phyloP scores from a whole-genome alignment of 30 jellyfish, hydroid and myxozoan genomes.

The Aurelia aurita region DNA sequence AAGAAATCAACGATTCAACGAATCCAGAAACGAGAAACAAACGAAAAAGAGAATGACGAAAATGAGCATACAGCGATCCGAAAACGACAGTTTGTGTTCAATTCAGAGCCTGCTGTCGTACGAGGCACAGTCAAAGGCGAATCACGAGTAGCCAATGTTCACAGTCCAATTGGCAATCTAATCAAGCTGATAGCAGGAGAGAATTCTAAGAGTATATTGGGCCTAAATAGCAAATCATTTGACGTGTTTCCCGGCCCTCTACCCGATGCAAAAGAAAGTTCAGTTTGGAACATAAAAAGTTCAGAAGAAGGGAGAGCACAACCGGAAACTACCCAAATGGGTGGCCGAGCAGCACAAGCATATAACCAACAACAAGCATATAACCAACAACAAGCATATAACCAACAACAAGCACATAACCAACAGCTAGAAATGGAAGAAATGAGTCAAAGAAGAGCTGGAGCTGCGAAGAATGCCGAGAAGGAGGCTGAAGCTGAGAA shows the following conservation, averaged over 20 bases:
- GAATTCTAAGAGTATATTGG: conserved; percentile 85
- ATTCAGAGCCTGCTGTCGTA: conserved; percentile 76
- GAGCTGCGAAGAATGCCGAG: conserved; percentile 44
- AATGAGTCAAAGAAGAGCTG: conserved; percentile 39
- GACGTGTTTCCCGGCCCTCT: conserved; percentile 99
- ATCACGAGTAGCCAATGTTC: conserved; percentile 27
- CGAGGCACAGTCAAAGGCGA: conserved; percentile 90
- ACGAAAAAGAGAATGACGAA: conserved; percentile 4
- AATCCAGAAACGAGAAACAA: conserved; percentile 55
- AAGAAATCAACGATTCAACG: conserved; percentile 65
- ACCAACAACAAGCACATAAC: conserved; percentile 2
- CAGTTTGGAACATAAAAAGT: conserved; percentile 54
- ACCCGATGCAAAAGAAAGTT: conserved; percentile 77
- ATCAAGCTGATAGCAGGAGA: conserved; percentile 90
- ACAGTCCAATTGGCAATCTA: conserved; percentile 86
- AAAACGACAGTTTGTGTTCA: conserved; percentile 78
- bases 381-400: conserved; percentile 17
- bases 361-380: conserved; percentile 17
- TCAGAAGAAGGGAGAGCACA: conserved; percentile 29
- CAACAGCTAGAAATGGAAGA: conserved; percentile 26
- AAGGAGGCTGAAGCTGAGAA: conserved; percentile 59
- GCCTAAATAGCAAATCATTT: conserved; percentile 94
- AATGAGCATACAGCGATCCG: conserved; percentile 42
- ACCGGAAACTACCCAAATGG: neutral
- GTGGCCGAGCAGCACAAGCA: conserved; percentile 18